A percentile compares a stretch with the other conserved stretches of the same genome.
Conservation (phyloP, 2,113 vertebrate species). For the Pholis gunnellus region DNA sequence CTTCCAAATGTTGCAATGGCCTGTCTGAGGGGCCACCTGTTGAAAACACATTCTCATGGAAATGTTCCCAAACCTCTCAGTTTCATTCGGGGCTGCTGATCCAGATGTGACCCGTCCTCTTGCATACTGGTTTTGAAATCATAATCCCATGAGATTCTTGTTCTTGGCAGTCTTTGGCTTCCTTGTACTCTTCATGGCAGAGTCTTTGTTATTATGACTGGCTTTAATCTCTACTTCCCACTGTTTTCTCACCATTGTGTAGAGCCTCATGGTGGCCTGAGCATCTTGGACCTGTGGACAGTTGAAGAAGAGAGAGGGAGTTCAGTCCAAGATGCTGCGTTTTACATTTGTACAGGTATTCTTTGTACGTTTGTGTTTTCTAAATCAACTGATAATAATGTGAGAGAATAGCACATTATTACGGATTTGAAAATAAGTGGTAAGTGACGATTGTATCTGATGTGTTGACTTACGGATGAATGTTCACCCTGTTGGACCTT, state of each 20-base stretch:
- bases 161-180: conserved; percentile 44
- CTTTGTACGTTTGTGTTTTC: not conserved
- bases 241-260: conserved; percentile 88
- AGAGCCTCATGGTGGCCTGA: conserved; percentile 94
- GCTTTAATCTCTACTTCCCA: conserved; percentile 88
- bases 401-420: not conserved
- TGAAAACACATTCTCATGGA: not conserved
- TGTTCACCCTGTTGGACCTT: conserved; percentile 92
- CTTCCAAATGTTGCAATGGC: too few species aligned
- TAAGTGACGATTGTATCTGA: not conserved
- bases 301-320: too few species aligned
- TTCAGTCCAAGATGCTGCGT: not conserved
- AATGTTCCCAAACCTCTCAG: not conserved
- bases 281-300: conserved; percentile 91
- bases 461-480: conserved; percentile 86
- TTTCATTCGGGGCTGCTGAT: conserved; percentile 1
- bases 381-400: too few species aligned
- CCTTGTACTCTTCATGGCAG: conserved; percentile 31
- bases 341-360: not conserved
- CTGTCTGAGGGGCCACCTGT: not conserved
- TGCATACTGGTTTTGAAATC: not conserved
- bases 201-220: conserved; percentile 31
- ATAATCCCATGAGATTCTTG: conserved; percentile 16
- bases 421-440: not conserved
- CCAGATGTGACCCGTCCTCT: not conserved